Evolutionary conservation across 2,113 vertebrate species (phyloP), one percentile per base, ranked within the genome.

Genomic region (Heterotis niloticus): DNA sequence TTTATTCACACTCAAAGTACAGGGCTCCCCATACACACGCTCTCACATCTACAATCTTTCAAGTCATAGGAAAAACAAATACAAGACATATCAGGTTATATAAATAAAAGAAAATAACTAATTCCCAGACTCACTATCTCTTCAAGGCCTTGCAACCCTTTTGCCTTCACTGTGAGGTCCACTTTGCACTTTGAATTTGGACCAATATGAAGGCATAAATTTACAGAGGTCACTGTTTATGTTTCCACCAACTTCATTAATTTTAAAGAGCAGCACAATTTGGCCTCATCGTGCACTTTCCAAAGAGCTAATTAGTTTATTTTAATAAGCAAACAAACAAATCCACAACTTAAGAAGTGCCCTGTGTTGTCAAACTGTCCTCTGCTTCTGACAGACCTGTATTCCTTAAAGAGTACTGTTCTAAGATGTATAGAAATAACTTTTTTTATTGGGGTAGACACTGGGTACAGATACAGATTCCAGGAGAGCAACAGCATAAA

Each of bases 361-460:
- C 34, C 34, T 44, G 34, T 44, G 34, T 44, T 4, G 3, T 44
- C 7, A 4, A 44, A 2, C 34, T 44, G 69, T 51, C 11, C 44
- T 71, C 17, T 52, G 34, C 20, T 44, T 51, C 52, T 44, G 34
- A 44, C 34, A 44, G 34, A 44, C 34, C 2, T n/a, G n/a, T 44
- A n/a, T 12, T 51, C 13, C 29, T 71, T n/a, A 5, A 51, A 28
- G 17, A 76, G n/a, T 7, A 44, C 5, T 76, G 26, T 4, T 4
- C 64, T 1, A 52, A 51, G 75, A 64, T 34, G 9, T 52, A 7
- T 62, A 64, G 24, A 51, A 77, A 77, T 65, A 5, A 26, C 70
- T 9, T 75, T 65, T 18, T 87, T 88, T 84, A 88, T 79, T 79
- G 20, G 73, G 51, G 82, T 87, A 85, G 14, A 85, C 82, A 87